Evolutionary conservation across 2,888 invertebrate species (phyloP), one percentile per base, ranked within the genome.

Genomic region (Pterobdella sp.): DNA sequence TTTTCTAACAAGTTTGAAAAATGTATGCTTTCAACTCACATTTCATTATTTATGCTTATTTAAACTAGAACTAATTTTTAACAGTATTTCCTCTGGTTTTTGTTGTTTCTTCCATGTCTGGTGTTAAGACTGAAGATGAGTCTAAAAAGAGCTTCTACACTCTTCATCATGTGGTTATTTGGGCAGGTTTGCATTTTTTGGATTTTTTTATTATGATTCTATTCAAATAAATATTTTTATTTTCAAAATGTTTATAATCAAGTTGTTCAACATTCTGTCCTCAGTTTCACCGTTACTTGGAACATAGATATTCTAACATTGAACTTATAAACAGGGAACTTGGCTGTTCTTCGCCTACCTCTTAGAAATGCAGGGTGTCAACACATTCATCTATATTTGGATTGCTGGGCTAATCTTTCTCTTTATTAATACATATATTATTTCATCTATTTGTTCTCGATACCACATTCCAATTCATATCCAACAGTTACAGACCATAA

Each of bases 311-410:
- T 4, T 60, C 37, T 32, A 64, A 18, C 26, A 31, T n/a, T 36
- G n/a, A 68, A 49, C 65, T 63, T 22, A 60, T 52, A 79, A 80
- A 37, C 94, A 98, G 86, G 89, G 86, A 0, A 84, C 90, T 0
- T 98, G 98, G 98, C 86, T 98, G 14, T 85, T 90, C 56, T 89
- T 90, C 60, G 98, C 97, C 0, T 99, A 95, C 85, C 86, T 90
- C 66, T 85, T 97, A 49, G 98, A 99, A 83, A 98, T 96, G 84
- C 87, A 89, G 80, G 90, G 91, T 10, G 85, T 88, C 77, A 89
- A 94, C 81, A 90, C 91, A 0, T 94, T 93, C 81, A 81, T 90
- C 63, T 88, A 88, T 78, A 88, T 98, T 78, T 97, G 95, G 90
- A 79, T 90, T 18, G 90, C 91, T 77, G 88, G 94, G 60, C 85